phyloP scores from a whole-genome alignment of 2,888 invertebrate genomes.

The Doris montereyensis region DNA sequence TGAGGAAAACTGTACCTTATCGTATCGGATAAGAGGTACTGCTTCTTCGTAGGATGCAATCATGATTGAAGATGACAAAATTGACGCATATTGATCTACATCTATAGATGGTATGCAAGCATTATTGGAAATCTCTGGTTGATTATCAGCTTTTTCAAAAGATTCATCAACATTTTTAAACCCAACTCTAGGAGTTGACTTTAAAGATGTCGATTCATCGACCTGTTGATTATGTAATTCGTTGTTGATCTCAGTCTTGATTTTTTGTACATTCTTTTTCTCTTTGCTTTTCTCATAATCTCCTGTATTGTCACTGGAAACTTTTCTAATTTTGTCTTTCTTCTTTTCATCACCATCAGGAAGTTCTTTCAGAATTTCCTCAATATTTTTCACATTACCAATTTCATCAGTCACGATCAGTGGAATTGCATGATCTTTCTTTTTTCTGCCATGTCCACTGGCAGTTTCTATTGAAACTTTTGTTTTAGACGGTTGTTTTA shows the following conservation, averaged over 20 bases:
- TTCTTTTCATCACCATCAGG: neutral
- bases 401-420: neutral
- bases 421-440: too few relatives aligned
- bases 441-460: neutral
- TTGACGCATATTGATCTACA: constrained; percentile 38
- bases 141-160: too few relatives aligned
- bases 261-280: neutral
- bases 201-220: neutral
- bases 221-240: neutral
- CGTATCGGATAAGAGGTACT: neutral
- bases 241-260: neutral
- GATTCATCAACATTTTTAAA: too few relatives aligned
- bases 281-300: neutral
- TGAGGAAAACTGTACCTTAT: constrained; percentile 12
- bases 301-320: neutral
- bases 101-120: too few relatives aligned
- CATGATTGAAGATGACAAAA: constrained; percentile 36
- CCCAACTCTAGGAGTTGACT: too few relatives aligned
- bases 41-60: constrained; percentile 30
- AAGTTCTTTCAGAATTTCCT: neutral
- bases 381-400: neutral
- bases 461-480: too few relatives aligned
- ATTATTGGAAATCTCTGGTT: too few relatives aligned
- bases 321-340: neutral
- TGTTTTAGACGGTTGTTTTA: neutral